phyloP scores from a whole-genome alignment of 2,888 invertebrate genomes.

The Aspidiotus destructor region DNA sequence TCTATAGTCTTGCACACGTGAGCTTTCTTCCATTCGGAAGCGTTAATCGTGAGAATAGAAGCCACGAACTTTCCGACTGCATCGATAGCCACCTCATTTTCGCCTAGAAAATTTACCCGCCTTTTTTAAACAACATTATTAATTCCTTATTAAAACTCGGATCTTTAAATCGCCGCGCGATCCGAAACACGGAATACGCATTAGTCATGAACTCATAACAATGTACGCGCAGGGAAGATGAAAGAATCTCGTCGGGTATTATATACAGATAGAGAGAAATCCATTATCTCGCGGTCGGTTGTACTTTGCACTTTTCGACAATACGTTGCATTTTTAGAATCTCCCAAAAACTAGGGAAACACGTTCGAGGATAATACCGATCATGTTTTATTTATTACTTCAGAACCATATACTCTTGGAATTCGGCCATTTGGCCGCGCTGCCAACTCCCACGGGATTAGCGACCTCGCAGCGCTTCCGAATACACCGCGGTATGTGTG shows the following conservation, averaged over 20 bases:
- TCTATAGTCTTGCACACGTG: too few species aligned
- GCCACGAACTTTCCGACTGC: too few species aligned
- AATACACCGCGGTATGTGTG: conserved; percentile 5
- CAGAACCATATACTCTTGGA: conserved; percentile 22
- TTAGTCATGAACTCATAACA: not conserved
- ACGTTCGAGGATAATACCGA: conserved; percentile 27
- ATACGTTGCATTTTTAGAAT: conserved; percentile 17
- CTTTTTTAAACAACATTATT: not conserved
- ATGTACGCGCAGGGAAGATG: not conserved
- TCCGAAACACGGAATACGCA: not conserved
- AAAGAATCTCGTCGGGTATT: not conserved
- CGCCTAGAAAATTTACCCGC: too few species aligned
- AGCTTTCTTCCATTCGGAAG: too few species aligned
- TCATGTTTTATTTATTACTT: conserved; percentile 27
- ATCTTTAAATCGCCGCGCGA: not conserved
- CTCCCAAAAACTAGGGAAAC: conserved; percentile 20
- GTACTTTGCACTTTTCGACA: conserved; percentile 7
- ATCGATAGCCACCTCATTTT: too few species aligned
- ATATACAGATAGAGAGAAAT: conserved; percentile 3
- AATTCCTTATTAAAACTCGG: not conserved
- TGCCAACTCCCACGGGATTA: conserved; percentile 33
- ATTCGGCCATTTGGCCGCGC: conserved; percentile 32
- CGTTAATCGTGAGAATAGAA: too few species aligned
- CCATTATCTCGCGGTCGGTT: conserved; percentile 10
- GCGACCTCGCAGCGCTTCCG: conserved; percentile 22